Evolutionary conservation across 2,888 invertebrate species (phyloP), one percentile per base, ranked within the genome.

Genomic region (Pelosia muscerda): DNA sequence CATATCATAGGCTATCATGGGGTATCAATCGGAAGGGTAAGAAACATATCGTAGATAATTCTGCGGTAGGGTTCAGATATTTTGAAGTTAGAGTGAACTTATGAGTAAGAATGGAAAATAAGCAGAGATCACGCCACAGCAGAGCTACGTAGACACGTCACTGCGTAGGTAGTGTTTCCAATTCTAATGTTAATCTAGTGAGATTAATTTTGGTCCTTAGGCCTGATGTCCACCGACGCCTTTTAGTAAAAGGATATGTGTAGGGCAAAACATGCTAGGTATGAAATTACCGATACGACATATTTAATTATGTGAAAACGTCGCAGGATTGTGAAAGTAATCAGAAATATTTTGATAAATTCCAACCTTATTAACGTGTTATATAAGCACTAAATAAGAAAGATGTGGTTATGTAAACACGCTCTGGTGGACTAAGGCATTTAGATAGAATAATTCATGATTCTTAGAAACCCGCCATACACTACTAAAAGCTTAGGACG

Each of bases 141-240:
- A 66, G 69, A 62, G 71, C 69, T 71, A 67, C 83, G 80, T 87
- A 88, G 86, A 84, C 86, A 84, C 38, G 79, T 81, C 81, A 76
- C 72, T 75, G 57, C 72, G 62, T 78, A 77, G 69, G 61, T 85
- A 87, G 78, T 78, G 73, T 81, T 83, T 85, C 80, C 81, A 83
- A 82, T 86, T 77, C 76, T 87, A 85, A 83, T 75, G 72, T 68
- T 76, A 82, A 81, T 79, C 75, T 71, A 72, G 74, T 81, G 66
- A 63, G 60, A 75, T 81, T 42, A 76, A 80, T 84, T 83, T 75
- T 67, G 75, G 73, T 83, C 81, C 79, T 69, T 75, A 81, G 62
- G 61, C 59, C 57, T 65, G 2, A 49, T 66, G 70, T 70, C 71
- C 69, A 73, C 77, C 79, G 64, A 72, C 15, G 58, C 38, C 53